Evolutionary conservation across 2,888 invertebrate species (phyloP), one percentile per base, ranked within the genome.

Genomic region (Pardosa pseudoannulata): DNA sequence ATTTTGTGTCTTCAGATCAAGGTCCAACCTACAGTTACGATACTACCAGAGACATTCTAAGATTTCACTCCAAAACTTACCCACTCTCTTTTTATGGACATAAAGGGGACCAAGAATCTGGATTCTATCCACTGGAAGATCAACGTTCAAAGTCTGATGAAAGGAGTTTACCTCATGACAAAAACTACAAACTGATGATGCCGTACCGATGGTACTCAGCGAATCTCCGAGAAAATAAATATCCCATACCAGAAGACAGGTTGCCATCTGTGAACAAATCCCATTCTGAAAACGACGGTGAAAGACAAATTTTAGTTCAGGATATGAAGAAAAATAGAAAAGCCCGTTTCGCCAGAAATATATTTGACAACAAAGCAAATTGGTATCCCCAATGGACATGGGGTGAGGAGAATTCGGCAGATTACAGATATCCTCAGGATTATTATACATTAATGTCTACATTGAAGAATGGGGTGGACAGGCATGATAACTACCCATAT

Each of bases 1-100:
- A 73, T 39, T 85, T 68, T 27, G 29, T 78, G 56, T 85, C 83
- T 0, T 85, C 83, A 3, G 56, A 85, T 28, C 28, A 67, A 39
- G 78, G 78, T 13, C 36, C 36, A 56, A 73, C 23, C 27, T 56
- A 72, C 29, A 65, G 29, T 6, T 71, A 83, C 11, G 68, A 31
- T 23, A 29, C 16, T 7, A 1, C 65, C 11, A 29, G 16, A 2
- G n/a, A 29, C 3, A 41, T 5, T 27, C 27, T 41, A n/a, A 41
- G 31, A 19, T 67, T 13, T 29, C 46, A 16, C n/a, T 11, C n/a
- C 36, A n/a, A n/a, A 23, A 1, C 23, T 36, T 36, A 36, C 9
- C 6, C 6, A 9, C 9, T 7, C 36, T 7, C 6, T 9, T 23
- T 39, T 27, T 39, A 46, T n/a, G 27, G 56, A 31, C 76, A 46